phyloP scores from a whole-genome alignment of 2,888 invertebrate genomes.

The Calameuta pallipes region DNA sequence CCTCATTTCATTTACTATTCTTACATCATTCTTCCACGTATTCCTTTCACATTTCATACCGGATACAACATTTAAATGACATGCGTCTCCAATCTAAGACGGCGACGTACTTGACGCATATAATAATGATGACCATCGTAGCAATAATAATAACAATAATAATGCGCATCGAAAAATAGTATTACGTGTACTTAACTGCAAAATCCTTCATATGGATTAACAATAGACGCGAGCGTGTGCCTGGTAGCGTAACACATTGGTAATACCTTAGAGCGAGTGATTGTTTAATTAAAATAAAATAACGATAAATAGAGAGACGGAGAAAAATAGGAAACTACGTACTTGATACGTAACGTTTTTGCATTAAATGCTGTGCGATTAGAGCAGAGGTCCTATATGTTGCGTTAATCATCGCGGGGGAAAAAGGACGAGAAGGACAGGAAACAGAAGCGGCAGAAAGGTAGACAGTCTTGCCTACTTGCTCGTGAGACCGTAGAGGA shows the following conservation, averaged over 20 bases:
- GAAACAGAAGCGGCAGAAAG: not conserved
- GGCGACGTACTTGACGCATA: not conserved
- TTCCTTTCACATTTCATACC: not conserved
- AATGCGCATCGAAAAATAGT: slow-evolving; percentile 35
- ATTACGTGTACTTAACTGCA: slow-evolving; percentile 27
- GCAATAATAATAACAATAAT: not conserved
- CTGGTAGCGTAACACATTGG: not conserved
- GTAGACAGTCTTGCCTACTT: slow-evolving; percentile 28
- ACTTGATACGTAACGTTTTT: too few relatives aligned
- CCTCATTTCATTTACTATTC: not conserved
- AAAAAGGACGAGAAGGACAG: not conserved
- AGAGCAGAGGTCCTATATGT: not conserved
- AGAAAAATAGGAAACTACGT: too few relatives aligned
- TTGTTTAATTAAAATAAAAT: not conserved
- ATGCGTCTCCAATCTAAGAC: not conserved
- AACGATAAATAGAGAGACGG: not conserved
- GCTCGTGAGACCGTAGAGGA: slow-evolving; percentile 66
- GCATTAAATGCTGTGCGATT: not conserved
- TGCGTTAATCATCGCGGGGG: not conserved
- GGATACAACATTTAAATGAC: not conserved
- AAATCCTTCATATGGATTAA: slow-evolving; percentile 24
- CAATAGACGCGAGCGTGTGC: not conserved
- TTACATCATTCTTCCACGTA: not conserved
- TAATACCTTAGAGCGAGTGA: not conserved
- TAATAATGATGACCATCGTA: not conserved